A percentile compares a stretch with the other conserved stretches of the same genome.
These are phyloP conservation scores for Choloepus didactylus DNA, from an alignment of 2,797 vertebrate genomes.

Conservation along the genomic window DNA sequence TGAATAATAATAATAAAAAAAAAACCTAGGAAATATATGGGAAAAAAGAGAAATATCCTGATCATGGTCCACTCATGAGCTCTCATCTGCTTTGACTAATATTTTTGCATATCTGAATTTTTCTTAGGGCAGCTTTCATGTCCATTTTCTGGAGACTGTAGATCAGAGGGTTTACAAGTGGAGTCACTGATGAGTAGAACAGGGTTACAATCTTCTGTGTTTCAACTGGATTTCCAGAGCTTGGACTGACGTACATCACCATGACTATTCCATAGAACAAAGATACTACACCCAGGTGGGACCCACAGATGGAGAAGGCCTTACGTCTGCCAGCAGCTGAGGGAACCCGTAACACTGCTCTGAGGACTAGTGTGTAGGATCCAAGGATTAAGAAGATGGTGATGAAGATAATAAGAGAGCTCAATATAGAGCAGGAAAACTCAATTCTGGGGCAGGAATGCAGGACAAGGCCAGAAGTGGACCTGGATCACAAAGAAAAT, in stretches of 20 bases:
- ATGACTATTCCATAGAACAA: constrained; percentile 63
- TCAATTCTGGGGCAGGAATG: constrained; percentile 33
- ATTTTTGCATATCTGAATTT: constrained; percentile 34
- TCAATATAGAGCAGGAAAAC: constrained; percentile 58
- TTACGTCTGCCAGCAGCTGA: constrained; percentile 38
- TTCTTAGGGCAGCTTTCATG: constrained; percentile 64
- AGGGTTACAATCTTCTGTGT: constrained; percentile 69
- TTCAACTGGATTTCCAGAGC: constrained; percentile 46
- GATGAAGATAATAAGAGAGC: constrained; percentile 65
- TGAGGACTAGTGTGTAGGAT: constrained; percentile 62
- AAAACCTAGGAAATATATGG: not conserved
- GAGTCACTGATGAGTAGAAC: constrained; percentile 64
- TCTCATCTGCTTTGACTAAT: not conserved
- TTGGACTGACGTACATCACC: constrained; percentile 67
- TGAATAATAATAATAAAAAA: not conserved
- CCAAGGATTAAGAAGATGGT: constrained; percentile 62
- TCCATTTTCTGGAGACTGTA: constrained; percentile 72
- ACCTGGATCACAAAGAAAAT: constrained; percentile 76
- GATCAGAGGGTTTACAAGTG: constrained; percentile 71
- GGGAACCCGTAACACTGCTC: constrained; percentile 3
- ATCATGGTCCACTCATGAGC: not conserved
- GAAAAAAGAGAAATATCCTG: not conserved
- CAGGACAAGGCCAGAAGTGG: constrained; percentile 74
- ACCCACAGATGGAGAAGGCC: not conserved
- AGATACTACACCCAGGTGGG: constrained; percentile 58